Percentiles rank a stretch among this genome's conserved stretches.
phyloP scores from a whole-genome alignment of 2,797 vertebrate genomes.

The Sphaeramia orbicularis region DNA sequence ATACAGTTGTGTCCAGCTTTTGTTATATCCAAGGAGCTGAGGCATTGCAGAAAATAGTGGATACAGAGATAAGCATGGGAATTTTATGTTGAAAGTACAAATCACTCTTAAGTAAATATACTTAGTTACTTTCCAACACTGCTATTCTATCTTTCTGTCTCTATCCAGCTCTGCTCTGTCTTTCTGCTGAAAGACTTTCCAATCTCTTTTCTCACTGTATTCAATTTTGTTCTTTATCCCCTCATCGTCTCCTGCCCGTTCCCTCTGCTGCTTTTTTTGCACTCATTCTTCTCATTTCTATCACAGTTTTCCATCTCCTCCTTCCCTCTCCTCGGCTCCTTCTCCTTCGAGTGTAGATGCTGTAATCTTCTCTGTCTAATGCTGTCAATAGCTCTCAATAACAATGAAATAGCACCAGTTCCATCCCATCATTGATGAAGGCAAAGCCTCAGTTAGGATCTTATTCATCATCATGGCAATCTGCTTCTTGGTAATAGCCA shows the following conservation, averaged over 20 bases:
- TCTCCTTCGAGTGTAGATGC: slow-evolving; percentile 61
- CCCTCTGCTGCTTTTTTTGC: slow-evolving; percentile 43
- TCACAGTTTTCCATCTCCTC: slow-evolving; percentile 42
- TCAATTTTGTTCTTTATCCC: slow-evolving; percentile 75
- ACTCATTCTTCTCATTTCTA: slow-evolving; percentile 52
- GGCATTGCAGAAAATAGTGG: neutral
- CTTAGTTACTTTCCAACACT: slow-evolving; percentile 34
- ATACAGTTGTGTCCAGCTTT: neutral
- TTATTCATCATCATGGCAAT: slow-evolving; percentile 79
- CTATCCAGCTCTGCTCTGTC: slow-evolving; percentile 45
- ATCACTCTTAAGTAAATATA: slow-evolving; percentile 44
- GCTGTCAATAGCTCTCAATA: slow-evolving; percentile 82
- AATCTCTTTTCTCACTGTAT: slow-evolving; percentile 76
- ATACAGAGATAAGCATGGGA: neutral
- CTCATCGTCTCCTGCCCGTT: slow-evolving; percentile 47
- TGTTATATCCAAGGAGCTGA: neutral
- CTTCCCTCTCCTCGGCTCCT: slow-evolving; percentile 10
- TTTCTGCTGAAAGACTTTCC: slow-evolving; percentile 72
- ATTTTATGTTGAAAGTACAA: slow-evolving; percentile 1
- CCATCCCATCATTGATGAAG: slow-evolving; percentile 76
- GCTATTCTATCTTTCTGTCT: slow-evolving; percentile 46
- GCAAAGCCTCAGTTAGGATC: slow-evolving; percentile 68
- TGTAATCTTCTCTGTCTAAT: slow-evolving; percentile 76
- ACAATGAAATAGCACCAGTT: slow-evolving; percentile 78
- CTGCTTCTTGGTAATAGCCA: slow-evolving; percentile 80